Conservation (phyloP, 2,797 vertebrate species). For the Sternotherus odoratus region DNA sequence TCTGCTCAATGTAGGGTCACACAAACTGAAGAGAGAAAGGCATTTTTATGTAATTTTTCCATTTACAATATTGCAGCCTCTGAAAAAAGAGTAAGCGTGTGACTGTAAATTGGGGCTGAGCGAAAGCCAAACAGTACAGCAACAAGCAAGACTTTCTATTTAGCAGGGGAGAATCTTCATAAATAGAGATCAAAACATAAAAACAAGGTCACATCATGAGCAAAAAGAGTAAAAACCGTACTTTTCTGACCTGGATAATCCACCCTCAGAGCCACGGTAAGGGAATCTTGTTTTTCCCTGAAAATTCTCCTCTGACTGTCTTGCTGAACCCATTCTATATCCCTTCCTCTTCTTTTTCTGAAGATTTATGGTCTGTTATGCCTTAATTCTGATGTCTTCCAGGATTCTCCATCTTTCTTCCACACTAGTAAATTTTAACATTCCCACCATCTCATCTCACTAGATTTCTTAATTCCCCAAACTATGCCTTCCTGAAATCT, state of each 20-base stretch:
- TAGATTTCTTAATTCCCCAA: background rate
- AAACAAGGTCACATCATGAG: too few relatives aligned
- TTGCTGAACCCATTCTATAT: background rate
- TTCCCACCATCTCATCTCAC: background rate
- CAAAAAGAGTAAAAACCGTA: slow-evolving; percentile 35
- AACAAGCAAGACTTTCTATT: background rate
- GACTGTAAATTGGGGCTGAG: background rate
- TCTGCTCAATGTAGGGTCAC: slow-evolving; percentile 54
- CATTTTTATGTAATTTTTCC: slow-evolving; percentile 3
- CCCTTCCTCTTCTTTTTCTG: background rate
- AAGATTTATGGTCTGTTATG: background rate
- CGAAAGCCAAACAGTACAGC: background rate
- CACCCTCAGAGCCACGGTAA: background rate
- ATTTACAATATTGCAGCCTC: background rate
- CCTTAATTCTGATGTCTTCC: background rate
- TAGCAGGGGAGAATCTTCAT: background rate
- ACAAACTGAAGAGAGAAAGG: background rate
- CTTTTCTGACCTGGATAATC: background rate
- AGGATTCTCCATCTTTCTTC: background rate
- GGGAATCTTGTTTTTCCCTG: background rate
- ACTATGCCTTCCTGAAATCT: background rate
- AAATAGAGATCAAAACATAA: background rate
- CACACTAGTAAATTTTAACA: background rate
- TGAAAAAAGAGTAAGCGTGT: background rate
- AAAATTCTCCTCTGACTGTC: background rate